Conservation (phyloP, 1,140 invertebrate species). For the Brachionus angularis region DNA sequence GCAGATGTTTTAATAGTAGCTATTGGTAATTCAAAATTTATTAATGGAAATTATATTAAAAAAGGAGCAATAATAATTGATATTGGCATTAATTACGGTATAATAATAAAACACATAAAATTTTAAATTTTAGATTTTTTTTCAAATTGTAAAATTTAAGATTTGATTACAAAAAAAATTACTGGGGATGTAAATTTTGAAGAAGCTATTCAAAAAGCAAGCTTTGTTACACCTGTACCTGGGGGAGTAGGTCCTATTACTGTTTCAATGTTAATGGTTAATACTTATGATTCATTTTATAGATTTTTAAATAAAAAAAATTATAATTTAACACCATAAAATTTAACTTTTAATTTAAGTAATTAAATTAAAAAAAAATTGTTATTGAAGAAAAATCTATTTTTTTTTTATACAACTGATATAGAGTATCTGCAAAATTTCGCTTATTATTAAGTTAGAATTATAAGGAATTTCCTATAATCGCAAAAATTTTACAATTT, state of each 20-base stretch:
- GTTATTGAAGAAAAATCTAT: too few species aligned
- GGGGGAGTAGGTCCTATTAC: slow-evolving; percentile 98
- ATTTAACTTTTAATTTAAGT: too few species aligned
- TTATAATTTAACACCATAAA: too few species aligned
- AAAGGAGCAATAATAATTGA: slow-evolving; percentile 96
- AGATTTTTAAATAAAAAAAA: too few species aligned
- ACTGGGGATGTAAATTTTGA: slow-evolving; percentile 86
- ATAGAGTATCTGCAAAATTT: too few species aligned
- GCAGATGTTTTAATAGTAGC: slow-evolving; percentile 95
- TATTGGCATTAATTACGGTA: slow-evolving; percentile 81
- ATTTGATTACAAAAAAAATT: background rate
- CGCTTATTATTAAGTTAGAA: too few species aligned
- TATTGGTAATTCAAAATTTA: slow-evolving; percentile 82
- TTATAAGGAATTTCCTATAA: too few species aligned
- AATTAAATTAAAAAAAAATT: too few species aligned
- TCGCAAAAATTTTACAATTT: too few species aligned
- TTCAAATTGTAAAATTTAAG: slow-evolving; percentile 63
- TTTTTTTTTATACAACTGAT: too few species aligned
- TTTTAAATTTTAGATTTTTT: background rate
- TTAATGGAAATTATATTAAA: slow-evolving; percentile 93
- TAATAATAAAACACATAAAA: background rate
- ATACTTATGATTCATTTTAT: slow-evolving; percentile 78
- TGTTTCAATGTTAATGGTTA: slow-evolving; percentile 93
- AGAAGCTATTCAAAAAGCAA: slow-evolving; percentile 69
- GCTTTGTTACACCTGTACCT: slow-evolving; percentile 90